Base-by-base conservation (phyloP, 2,888 invertebrate genomes). In the Drosophila antonietae region DNA sequence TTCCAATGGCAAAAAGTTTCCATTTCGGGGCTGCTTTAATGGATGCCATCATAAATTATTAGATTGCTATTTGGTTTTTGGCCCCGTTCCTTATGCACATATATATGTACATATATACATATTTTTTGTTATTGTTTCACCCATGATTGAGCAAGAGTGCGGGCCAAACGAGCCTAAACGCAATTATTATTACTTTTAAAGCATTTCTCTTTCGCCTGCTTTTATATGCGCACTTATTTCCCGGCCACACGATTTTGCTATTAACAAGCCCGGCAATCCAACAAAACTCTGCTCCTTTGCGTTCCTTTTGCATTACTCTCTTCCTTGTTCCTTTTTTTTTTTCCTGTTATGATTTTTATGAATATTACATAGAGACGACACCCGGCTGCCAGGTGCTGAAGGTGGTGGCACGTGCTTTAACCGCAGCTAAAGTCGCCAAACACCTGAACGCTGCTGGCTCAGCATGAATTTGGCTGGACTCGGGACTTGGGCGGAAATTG, bases 41-140 rank as follows among this genome's bases (percentile, higher is more conserved):
- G 88, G 90, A 90, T 80, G 81, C 82, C 87, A 83, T 83, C 90
- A 91, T 90, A 90, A 90, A 91, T 90, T 90, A 91, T 91, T 90
- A 90, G 88, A 91, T 90, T 81, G 90, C 90, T 81, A 83, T 91
- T 91, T 89, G 82, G 78, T 87, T 91, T 90, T 35, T 43, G 49
- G 49, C 49, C 49, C 57, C 44, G 3, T 44, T 33, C 20, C 53
- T 12, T 15, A 33, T 49, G 8, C 1, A 20, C 18, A 10, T 43
- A 14, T 6, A 33, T 35, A 8, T 8, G 12, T 51, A 14, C 12
- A 35, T 35, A 14, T 4, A 18, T 51, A 35, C 90, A 85, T 83
- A 83, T 88, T 88, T 83, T 90, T 89, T 91, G 91, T 91, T 91
- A 91, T 91, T 91, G 90, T 91, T 90, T 91, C 81, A 91, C 85